Evolutionary conservation across 2,888 invertebrate genomes (phyloP).

Genomic region (Epistrophe eligans): DNA sequence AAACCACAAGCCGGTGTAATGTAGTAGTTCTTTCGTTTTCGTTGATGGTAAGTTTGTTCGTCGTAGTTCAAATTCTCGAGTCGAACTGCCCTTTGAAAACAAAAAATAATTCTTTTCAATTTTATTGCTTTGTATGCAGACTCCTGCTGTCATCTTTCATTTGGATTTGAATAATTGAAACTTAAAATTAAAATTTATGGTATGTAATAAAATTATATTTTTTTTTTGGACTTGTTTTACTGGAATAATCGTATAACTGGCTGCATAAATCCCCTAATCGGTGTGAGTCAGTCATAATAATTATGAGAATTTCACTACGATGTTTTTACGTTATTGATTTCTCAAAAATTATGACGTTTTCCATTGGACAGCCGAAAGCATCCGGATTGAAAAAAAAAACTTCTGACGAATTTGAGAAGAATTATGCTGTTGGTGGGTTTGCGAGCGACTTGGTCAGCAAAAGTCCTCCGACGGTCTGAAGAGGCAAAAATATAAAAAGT

Average conservation of each 20-base stretch:
- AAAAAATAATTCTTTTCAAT: slow-evolving; percentile 28
- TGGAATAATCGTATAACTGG: slow-evolving; percentile 37
- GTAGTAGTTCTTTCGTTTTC: slow-evolving; percentile 42
- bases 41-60: slow-evolving; percentile 28
- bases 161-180: slow-evolving; percentile 76
- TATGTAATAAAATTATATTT: slow-evolving; percentile 68
- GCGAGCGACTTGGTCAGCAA: too few relatives aligned
- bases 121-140: slow-evolving; percentile 59
- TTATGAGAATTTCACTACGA: slow-evolving; percentile 28
- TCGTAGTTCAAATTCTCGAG: slow-evolving; percentile 24
- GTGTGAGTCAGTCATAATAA: background rate
- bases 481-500: too few relatives aligned
- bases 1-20: slow-evolving; percentile 76
- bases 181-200: slow-evolving; percentile 73
- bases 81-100: background rate
- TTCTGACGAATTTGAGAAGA: too few relatives aligned
- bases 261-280: slow-evolving; percentile 28
- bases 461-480: too few relatives aligned
- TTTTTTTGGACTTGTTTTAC: slow-evolving; percentile 59
- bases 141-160: slow-evolving; percentile 73
- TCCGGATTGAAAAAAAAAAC: too few relatives aligned
- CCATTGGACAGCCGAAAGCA: too few relatives aligned
- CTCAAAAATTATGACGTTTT: too few relatives aligned
- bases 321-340: background rate
- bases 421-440: too few relatives aligned